A percentile compares a stretch with the other conserved stretches of the same genome.
phyloP scores from a whole-genome alignment of 2,113 vertebrate species.

The Cyrtonyx montezumae region DNA sequence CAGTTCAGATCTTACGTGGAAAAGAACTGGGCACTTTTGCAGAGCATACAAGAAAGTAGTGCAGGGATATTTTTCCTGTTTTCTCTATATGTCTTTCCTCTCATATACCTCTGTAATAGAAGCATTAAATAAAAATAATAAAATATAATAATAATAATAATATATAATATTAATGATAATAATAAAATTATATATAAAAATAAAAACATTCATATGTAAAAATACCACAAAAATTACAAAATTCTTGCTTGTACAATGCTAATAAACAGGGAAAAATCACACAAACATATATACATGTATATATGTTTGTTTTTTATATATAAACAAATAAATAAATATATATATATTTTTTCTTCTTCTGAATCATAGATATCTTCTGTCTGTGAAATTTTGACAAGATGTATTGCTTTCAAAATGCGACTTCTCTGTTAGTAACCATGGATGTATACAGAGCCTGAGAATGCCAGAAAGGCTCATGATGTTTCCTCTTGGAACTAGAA shows the following conservation, averaged over 20 bases:
- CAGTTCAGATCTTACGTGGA: neutral
- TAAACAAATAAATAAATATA: too few relatives aligned
- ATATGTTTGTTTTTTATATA: too few relatives aligned
- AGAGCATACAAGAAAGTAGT: neutral
- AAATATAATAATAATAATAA: too few relatives aligned
- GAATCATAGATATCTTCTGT: neutral
- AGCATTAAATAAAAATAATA: neutral
- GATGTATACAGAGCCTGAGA: neutral
- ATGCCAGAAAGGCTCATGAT: neutral
- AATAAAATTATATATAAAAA: too few relatives aligned
- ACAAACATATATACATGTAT: rapidly evolving
- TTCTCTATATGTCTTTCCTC: neutral
- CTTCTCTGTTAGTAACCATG: rapidly evolving
- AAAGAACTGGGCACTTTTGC: neutral
- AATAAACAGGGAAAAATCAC: neutral
- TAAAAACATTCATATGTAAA: too few relatives aligned
- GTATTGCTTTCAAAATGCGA: neutral
- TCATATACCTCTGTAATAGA: neutral
- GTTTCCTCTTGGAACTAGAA: neutral
- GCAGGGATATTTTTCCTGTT: neutral
- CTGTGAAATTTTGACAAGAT: neutral
- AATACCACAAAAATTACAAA: neutral
- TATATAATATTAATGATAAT: too few relatives aligned
- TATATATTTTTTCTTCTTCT: neutral
- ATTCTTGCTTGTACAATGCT: neutral